phyloP scores from a whole-genome alignment of 2,888 invertebrate species.

The Cyclophora albipunctata region DNA sequence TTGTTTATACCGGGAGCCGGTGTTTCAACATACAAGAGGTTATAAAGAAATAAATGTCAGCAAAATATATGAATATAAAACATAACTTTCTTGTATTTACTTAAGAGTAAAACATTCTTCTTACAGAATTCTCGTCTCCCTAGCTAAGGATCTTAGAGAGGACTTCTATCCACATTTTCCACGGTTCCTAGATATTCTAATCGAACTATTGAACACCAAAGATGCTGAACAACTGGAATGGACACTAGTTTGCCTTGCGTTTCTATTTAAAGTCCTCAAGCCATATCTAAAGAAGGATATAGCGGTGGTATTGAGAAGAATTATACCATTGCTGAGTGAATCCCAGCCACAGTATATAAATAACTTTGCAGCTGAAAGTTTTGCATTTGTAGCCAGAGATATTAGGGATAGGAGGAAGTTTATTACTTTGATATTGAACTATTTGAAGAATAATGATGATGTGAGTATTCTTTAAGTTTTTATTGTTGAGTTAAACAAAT shows the following conservation, averaged over 20 bases:
- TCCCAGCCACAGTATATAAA: constrained; percentile 88
- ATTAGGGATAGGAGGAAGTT: constrained; percentile 86
- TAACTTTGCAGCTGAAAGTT: constrained; percentile 96
- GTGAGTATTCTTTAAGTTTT: constrained; percentile 62
- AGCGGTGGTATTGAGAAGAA: constrained; percentile 79
- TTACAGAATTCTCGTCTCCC: constrained; percentile 85
- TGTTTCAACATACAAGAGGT: too few species aligned
- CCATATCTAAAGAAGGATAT: constrained; percentile 88
- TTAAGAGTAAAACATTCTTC: not conserved
- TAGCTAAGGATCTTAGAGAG: constrained; percentile 90
- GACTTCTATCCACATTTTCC: constrained; percentile 93
- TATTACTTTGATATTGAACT: constrained; percentile 79
- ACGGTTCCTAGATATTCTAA: constrained; percentile 82
- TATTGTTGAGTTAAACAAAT: too few species aligned
- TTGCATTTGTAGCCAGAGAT: constrained; percentile 94
- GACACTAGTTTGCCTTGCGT: constrained; percentile 89
- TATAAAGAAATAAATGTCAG: too few species aligned
- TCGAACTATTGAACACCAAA: constrained; percentile 82
- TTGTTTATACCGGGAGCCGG: too few species aligned
- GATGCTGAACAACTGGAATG: constrained; percentile 91
- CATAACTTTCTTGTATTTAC: too few species aligned
- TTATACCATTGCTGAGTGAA: constrained; percentile 85
- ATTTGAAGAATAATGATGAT: constrained; percentile 79
- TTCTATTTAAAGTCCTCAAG: constrained; percentile 92
- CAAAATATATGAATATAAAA: too few species aligned